Percentiles rank a stretch among this genome's conserved stretches.
Evolutionary conservation across 2,113 vertebrate species (phyloP).

Genomic region (Oplegnathus fasciatus): DNA sequence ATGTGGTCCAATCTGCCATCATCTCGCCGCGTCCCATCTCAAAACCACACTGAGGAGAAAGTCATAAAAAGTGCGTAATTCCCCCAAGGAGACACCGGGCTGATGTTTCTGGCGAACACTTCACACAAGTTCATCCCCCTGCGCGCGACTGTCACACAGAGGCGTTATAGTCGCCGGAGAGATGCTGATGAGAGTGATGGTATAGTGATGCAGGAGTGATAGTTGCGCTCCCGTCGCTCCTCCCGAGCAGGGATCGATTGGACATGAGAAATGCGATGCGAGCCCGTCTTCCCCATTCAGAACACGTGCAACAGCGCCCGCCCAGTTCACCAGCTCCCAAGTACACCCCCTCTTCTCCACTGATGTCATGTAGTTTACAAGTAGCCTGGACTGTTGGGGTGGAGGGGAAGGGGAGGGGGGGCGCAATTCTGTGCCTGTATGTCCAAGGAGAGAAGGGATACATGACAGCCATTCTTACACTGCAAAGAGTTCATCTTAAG

Average conservation of each 20-base stretch:
- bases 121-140: constrained; percentile 70
- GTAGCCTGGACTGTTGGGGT: constrained; percentile 54
- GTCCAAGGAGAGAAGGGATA: constrained; percentile 27
- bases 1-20: constrained; percentile 50
- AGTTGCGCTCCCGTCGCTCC: constrained; percentile 83
- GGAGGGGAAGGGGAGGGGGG: background rate
- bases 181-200: constrained; percentile 79
- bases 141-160: constrained; percentile 47
- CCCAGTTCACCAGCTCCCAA: constrained; percentile 77
- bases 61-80: constrained; percentile 78
- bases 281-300: constrained; percentile 83
- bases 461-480: background rate
- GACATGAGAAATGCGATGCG: constrained; percentile 83
- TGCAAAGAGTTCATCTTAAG: background rate
- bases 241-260: constrained; percentile 86
- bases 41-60: constrained; percentile 64
- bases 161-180: constrained; percentile 68
- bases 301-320: constrained; percentile 84
- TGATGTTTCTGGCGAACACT: constrained; percentile 55
- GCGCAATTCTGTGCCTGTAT: constrained; percentile 9
- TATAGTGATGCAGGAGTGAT: constrained; percentile 77
- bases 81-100: constrained; percentile 56
- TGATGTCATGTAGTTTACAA: constrained; percentile 86
- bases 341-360: constrained; percentile 64
- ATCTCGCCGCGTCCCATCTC: constrained; percentile 61